These are phyloP conservation scores for Drosophila yakuba DNA, from an alignment of 1,140 invertebrate species.

Conservation along the genomic window DNA sequence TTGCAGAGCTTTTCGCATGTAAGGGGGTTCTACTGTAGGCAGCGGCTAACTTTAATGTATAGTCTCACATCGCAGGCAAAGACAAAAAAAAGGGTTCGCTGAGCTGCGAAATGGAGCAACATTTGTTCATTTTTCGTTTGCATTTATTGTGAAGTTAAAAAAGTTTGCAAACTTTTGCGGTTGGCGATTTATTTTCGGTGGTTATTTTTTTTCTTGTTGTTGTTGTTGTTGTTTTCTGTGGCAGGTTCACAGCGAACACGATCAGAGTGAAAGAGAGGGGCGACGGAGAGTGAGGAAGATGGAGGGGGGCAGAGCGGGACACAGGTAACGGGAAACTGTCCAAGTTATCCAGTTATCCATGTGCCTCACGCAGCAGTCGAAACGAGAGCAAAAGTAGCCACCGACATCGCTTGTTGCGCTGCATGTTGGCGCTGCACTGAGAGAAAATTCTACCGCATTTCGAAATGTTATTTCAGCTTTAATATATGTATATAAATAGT, in stretches of 20 bases:
- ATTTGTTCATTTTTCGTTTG: conserved; percentile 13
- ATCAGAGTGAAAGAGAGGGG: conserved; percentile 13
- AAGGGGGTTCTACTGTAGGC: conserved; percentile 2
- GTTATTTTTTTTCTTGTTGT: conserved; percentile 16
- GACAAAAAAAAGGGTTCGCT: conserved; percentile 42
- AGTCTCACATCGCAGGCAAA: conserved; percentile 23
- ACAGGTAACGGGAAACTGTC: conserved; percentile 42
- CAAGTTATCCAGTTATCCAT: conserved; percentile 63
- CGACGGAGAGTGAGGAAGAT: too few relatives aligned
- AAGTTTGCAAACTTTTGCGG: conserved; percentile 47
- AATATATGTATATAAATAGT: too few relatives aligned
- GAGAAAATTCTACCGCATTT: background rate
- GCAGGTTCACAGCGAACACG: conserved; percentile 69
- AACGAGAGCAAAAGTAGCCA: conserved; percentile 71
- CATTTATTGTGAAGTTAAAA: conserved; percentile 37
- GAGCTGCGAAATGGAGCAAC: conserved; percentile 48
- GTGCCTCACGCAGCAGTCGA: conserved; percentile 67
- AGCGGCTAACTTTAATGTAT: background rate
- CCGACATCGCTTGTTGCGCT: conserved; percentile 40
- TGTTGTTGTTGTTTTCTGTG: conserved; percentile 27
- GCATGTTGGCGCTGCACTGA: conserved; percentile 22
- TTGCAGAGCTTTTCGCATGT: too few relatives aligned
- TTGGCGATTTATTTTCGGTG: conserved; percentile 57
- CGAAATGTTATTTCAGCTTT: background rate
- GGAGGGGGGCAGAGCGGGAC: background rate